These are phyloP conservation scores for Macrotus californicus DNA, from an alignment of 2,113 vertebrate genomes.

Conservation along the genomic window DNA sequence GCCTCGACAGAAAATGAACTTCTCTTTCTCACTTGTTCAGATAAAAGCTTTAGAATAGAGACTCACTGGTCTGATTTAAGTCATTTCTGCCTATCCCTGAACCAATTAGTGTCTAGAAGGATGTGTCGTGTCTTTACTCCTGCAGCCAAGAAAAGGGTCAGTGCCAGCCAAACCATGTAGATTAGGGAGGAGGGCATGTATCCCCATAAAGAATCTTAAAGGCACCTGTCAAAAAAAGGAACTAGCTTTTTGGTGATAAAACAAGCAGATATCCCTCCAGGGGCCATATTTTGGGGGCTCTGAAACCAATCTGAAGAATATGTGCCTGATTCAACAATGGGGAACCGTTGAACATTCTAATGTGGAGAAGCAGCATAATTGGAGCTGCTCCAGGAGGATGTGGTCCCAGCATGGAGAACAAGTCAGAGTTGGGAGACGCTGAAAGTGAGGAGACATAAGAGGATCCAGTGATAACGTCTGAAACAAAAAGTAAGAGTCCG, in stretches of 20 bases:
- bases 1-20: slow-evolving; percentile 7
- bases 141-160: background rate
- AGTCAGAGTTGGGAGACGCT: background rate
- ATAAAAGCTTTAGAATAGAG: background rate
- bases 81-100: background rate
- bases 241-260: background rate
- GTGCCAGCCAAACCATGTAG: too few relatives aligned
- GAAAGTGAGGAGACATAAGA: background rate
- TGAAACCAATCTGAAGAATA: background rate
- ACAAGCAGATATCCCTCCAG: background rate
- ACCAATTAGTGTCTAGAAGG: background rate
- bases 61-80: background rate
- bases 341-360: background rate
- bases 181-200: background rate
- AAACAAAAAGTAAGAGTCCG: background rate
- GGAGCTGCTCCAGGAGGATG: background rate
- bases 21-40: background rate
- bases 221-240: background rate
- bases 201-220: background rate
- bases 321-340: background rate
- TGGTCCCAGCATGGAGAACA: background rate
- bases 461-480: background rate
- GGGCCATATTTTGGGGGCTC: background rate
- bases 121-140: background rate
- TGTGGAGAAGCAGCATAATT: background rate